Conservation (phyloP, 2,113 vertebrate genomes). For the Suricata suricatta region DNA sequence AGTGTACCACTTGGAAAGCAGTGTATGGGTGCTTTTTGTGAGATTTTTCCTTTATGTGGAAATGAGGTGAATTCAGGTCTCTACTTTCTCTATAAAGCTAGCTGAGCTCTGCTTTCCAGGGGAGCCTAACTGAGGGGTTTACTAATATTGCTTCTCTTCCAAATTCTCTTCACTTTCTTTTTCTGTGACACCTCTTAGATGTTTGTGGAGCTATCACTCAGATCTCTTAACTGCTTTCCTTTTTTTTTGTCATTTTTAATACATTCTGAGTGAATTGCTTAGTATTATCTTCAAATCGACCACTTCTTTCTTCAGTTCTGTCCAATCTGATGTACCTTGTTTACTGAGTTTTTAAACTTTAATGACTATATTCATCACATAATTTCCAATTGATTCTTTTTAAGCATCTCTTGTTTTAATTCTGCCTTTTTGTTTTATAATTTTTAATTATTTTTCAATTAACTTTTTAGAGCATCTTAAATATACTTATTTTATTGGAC, state of each 20-base stretch:
- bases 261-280: not conserved
- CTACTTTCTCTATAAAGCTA: not conserved
- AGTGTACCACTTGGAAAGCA: not conserved
- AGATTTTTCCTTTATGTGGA: constrained; percentile 14
- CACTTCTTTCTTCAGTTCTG: not conserved
- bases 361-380: not conserved
- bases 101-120: constrained; percentile 32
- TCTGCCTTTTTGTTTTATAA: not conserved
- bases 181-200: not conserved
- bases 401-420: not conserved
- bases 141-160: not conserved
- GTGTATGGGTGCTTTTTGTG: not conserved
- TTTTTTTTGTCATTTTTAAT: not conserved
- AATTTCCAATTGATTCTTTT: not conserved
- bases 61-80: constrained; percentile 41
- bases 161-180: not conserved
- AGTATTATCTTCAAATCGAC: not conserved
- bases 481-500: constrained; percentile 5
- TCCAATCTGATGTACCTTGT: not conserved
- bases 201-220: not conserved
- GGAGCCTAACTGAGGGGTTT: not conserved
- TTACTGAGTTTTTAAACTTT: constrained; percentile 6
- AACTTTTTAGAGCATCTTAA: not conserved
- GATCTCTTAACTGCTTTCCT: constrained; percentile 1
- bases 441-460: constrained; percentile 7